Evolutionary conservation across 2,797 vertebrate genomes (phyloP).

Genomic region (Spizella passerina): DNA sequence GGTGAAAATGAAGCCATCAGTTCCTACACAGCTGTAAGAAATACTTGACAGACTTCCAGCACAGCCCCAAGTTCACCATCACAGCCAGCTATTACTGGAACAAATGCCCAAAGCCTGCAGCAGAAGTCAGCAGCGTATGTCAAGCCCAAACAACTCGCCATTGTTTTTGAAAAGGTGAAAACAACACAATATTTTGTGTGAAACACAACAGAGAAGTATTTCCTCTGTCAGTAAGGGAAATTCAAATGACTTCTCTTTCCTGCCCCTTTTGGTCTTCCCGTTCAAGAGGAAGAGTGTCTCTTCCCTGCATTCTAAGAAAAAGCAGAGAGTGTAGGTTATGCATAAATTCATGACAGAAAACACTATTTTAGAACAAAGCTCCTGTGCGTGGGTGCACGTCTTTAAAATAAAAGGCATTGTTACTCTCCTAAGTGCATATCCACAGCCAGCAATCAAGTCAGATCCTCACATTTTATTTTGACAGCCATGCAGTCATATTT

Average conservation of each 20-base stretch:
- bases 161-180: slow-evolving; percentile 21
- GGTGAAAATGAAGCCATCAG: neutral
- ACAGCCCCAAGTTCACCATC: neutral
- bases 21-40: neutral
- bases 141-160: neutral
- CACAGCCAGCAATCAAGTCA: slow-evolving; percentile 61
- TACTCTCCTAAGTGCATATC: slow-evolving; percentile 51
- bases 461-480: slow-evolving; percentile 73
- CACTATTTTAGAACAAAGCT: slow-evolving; percentile 70
- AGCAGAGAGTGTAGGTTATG: neutral
- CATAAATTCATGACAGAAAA: slow-evolving; percentile 61
- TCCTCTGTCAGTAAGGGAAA: neutral
- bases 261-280: neutral
- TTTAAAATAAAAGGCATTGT: slow-evolving; percentile 73
- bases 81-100: slow-evolving; percentile 20
- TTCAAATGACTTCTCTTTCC: neutral
- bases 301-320: slow-evolving; percentile 4
- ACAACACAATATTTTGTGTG: neutral
- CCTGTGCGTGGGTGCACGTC: slow-evolving; percentile 57
- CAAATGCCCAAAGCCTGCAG: slow-evolving; percentile 6
- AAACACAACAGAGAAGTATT: neutral
- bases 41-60: neutral
- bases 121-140: neutral
- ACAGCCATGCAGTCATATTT: slow-evolving; percentile 66
- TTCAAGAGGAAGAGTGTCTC: neutral